Evolutionary conservation across 2,888 invertebrate species (phyloP), one percentile per base, ranked within the genome.

Genomic region (Conus canariensis): DNA sequence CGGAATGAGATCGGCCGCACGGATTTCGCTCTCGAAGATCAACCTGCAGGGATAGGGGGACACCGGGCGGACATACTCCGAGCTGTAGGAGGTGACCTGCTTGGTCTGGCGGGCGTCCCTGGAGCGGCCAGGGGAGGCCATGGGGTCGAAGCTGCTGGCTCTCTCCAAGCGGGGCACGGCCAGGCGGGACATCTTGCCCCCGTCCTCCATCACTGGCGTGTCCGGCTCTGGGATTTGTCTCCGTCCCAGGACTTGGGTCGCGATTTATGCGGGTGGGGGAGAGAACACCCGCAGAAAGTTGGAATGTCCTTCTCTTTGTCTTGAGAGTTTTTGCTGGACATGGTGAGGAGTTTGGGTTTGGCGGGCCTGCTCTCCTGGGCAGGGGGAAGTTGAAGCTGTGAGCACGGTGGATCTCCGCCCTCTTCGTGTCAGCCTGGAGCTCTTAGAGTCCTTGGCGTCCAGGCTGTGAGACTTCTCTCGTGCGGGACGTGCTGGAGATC

Each of bases 81-180:
- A 70, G 70, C 74, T 87, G 70, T 87, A 74, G 30, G 87, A 87
- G n/a, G 87, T 87, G 67, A 87, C 70, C n/a, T 85, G 89, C 16
- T 77, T 83, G 58, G 59, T 70, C 25, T 64, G 83, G 12, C 59
- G 25, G 19, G 58, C 16, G 56, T 67, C 85, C 19, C 25, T 19
- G 88, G 88, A 25, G 16, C 14, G 19, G 14, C 58, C 59, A 10
- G 12, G 67, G 9, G 67, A 60, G 56, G 70, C 59, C 74, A 89
- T 19, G 9, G 89, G 89, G n/a, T 89, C 89, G 22, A 89, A 89
- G 22, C 89, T 89, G 74, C 85, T 89, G 67, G 89, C 89, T 14
- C 89, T 30, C 30, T 89, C 89, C 45, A 89, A 59, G 30, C 89
- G 85, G 10, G 89, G 89, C 22, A 85, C 85, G 22, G 89, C 30